Base-by-base conservation (phyloP, 1,140 invertebrate genomes). In the Drosophila miranda region DNA sequence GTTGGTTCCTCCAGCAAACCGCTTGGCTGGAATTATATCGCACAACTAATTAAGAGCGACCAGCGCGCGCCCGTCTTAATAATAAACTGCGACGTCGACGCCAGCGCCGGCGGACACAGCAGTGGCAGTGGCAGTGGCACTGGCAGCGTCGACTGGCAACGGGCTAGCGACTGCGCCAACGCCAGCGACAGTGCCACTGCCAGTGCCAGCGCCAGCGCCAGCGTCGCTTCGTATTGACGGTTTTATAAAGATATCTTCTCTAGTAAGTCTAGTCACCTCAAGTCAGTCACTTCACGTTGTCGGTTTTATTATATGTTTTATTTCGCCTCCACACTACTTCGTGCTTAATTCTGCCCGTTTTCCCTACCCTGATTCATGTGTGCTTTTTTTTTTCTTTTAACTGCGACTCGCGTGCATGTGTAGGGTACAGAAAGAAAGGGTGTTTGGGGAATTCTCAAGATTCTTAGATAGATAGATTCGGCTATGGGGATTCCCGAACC, bases 41-140 rank as follows among this genome's bases (percentile, higher is more conserved):
- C 76, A 79, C 86, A 87, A 89, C 86, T 89, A 89, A 89, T 89
- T 89, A 89, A 87, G 66, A 72, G 81, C 59, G 75, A 67, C 63
- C 75, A 75, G 78, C 66, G 68, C 59, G 75, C 75, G 63, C 78
- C 64, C 75, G 81, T 89, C 81, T 89, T 89, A 86, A 89, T 82
- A 87, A 89, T 81, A 89, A 81, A 68, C 78, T 55, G 57, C 63
- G 55, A 48, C 62, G 48, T 43, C 62, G 19, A 5, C 44, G 70
- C 8, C 19, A 4, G 26, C 78, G 46, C 9, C 56, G 21, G 9
- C 46, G 28, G 23, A 23, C 23, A 6, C 67, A 21, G 11, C 7
- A 28, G 28, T 28, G 51, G 19, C 34, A 45, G 30, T 50, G 42
- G 2, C 48, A 38, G 43, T 13, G 58, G 30, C 64, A 54, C 41